These are phyloP conservation scores for Microcebus ravelobensis DNA, from an alignment of 2,113 vertebrate species.

Conservation along the genomic window DNA sequence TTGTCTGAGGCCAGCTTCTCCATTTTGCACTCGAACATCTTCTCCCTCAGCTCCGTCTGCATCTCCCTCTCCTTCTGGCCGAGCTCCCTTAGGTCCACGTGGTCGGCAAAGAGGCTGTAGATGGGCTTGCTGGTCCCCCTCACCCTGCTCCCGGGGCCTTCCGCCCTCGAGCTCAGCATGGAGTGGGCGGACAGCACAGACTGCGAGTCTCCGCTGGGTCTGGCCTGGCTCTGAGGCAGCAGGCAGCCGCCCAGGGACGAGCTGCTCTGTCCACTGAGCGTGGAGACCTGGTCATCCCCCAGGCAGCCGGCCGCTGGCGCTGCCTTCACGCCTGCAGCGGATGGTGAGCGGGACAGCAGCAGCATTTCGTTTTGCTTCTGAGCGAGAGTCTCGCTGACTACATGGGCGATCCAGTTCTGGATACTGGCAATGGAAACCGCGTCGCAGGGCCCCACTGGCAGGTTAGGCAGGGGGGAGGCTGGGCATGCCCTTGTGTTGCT, in stretches of 20 bases:
- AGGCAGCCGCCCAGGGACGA: slow-evolving; percentile 81
- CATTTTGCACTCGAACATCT: slow-evolving; percentile 91
- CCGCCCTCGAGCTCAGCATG: slow-evolving; percentile 47
- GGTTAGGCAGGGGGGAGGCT: slow-evolving; percentile 81
- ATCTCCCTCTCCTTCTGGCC: slow-evolving; percentile 92
- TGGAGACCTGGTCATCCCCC: slow-evolving; percentile 90
- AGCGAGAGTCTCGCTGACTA: slow-evolving; percentile 95
- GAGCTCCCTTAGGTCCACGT: slow-evolving; percentile 91
- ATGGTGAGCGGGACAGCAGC: slow-evolving; percentile 81
- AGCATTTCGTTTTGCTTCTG: slow-evolving; percentile 94
- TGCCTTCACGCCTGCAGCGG: slow-evolving; percentile 77
- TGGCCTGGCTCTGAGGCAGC: slow-evolving; percentile 68
- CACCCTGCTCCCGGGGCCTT: slow-evolving; percentile 75
- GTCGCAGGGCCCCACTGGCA: slow-evolving; percentile 89
- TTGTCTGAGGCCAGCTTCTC: slow-evolving; percentile 95
- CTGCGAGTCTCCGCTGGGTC: slow-evolving; percentile 69
- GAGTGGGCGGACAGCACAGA: slow-evolving; percentile 88
- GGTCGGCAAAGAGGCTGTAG: slow-evolving; percentile 95
- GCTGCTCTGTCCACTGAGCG: slow-evolving; percentile 86
- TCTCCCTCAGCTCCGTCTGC: slow-evolving; percentile 91
- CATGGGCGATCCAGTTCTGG: slow-evolving; percentile 96
- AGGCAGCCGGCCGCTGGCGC: slow-evolving; percentile 73
- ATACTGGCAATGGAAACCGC: slow-evolving; percentile 93
- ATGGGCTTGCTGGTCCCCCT: slow-evolving; percentile 93
- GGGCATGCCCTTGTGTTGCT: slow-evolving; percentile 47